These are phyloP conservation scores for Orthosia cruda DNA, from an alignment of 2,888 invertebrate genomes.

Conservation along the genomic window DNA sequence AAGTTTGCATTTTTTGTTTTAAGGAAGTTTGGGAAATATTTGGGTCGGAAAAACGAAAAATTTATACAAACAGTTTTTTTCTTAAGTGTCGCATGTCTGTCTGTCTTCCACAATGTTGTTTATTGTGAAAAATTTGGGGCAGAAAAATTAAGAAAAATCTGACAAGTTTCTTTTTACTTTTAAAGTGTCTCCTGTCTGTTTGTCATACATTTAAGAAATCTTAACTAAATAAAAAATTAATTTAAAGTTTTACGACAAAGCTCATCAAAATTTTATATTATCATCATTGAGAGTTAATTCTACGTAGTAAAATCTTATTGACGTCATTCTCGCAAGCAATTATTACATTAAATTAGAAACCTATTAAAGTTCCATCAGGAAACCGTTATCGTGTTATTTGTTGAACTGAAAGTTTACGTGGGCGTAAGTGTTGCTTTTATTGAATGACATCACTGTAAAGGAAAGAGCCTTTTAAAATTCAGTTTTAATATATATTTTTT, in stretches of 20 bases:
- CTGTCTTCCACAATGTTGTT: too few relatives aligned
- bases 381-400: conserved; percentile 20
- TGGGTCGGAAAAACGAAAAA: background rate
- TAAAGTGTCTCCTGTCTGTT: background rate
- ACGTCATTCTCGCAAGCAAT: conserved; percentile 5
- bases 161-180: too few relatives aligned
- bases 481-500: background rate
- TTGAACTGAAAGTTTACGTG: conserved; percentile 14
- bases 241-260: background rate
- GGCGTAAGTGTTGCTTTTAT: conserved; percentile 19
- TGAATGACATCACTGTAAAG: background rate
- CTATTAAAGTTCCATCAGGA: conserved; percentile 7
- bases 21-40: conserved; percentile 42
- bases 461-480: background rate
- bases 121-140: too few relatives aligned
- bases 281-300: background rate
- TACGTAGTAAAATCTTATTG: background rate
- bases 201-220: background rate
- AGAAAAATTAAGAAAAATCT: too few relatives aligned
- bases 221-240: background rate
- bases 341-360: conserved; percentile 16
- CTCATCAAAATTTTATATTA: background rate
- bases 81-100: too few relatives aligned
- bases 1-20: conserved; percentile 58
- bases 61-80: background rate